phyloP scores from a whole-genome alignment of 2,888 invertebrate species.

The Nezara viridula region DNA sequence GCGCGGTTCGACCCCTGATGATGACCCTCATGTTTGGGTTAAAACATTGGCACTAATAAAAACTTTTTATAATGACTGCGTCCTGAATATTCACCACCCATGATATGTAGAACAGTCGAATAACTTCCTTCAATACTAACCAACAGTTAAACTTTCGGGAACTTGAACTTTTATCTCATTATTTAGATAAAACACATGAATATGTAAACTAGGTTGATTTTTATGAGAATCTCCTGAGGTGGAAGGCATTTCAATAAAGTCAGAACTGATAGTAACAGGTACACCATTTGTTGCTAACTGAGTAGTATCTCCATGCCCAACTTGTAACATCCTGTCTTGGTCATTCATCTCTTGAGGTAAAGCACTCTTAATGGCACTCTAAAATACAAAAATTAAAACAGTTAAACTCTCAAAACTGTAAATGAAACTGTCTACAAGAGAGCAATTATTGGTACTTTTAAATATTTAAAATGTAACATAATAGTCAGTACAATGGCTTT shows the following conservation, averaged over 20 bases:
- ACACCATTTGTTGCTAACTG: conserved; percentile 56
- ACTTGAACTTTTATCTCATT: conserved; percentile 50
- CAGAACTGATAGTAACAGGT: conserved; percentile 63
- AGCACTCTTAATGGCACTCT: conserved; percentile 78
- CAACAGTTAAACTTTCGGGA: conserved; percentile 59
- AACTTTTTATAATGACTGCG: too few species aligned
- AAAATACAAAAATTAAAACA: conserved; percentile 11
- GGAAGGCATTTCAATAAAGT: conserved; percentile 64
- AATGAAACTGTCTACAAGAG: not conserved
- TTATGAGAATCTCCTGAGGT: conserved; percentile 37
- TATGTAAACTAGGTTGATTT: conserved; percentile 6
- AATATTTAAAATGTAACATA: too few species aligned
- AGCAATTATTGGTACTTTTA: not conserved
- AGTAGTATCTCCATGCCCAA: not conserved
- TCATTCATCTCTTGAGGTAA: conserved; percentile 80
- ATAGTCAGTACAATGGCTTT: too few species aligned
- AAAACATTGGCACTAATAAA: too few species aligned
- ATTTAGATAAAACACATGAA: conserved; percentile 33
- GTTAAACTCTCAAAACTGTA: not conserved
- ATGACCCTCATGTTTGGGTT: too few species aligned
- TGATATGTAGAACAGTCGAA: too few species aligned
- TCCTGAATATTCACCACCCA: too few species aligned
- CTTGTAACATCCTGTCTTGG: conserved; percentile 55
- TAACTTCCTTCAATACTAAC: too few species aligned
- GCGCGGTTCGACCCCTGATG: too few species aligned